phyloP scores from a whole-genome alignment of 2,113 vertebrate genomes.

The Capreolus pygargus region DNA sequence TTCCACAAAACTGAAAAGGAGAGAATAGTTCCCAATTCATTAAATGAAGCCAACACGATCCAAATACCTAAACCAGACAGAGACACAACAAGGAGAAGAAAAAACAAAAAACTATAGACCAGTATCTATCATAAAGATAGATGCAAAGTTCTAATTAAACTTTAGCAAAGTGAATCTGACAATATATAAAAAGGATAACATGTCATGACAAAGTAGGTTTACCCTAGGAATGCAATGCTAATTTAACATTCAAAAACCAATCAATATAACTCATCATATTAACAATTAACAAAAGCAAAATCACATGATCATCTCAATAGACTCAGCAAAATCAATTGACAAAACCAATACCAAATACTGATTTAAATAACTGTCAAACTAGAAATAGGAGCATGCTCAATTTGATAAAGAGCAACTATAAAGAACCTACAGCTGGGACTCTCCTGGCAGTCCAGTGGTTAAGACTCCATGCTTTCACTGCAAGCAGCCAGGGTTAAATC shows the following conservation, averaged over 20 bases:
- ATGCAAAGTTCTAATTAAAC: neutral
- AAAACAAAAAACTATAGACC: neutral
- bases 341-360: neutral
- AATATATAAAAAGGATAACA: neutral
- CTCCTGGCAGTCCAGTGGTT: neutral
- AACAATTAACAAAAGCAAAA: conserved; percentile 11
- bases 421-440: neutral
- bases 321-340: neutral
- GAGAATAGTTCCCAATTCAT: neutral
- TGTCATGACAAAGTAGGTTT: neutral
- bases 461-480: neutral
- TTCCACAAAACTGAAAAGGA: neutral
- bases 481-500: neutral
- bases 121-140: neutral
- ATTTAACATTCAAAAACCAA: conserved; percentile 8
- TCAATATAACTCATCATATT: neutral
- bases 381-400: neutral
- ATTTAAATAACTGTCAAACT: neutral
- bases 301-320: neutral
- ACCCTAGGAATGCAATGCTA: neutral
- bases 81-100: neutral
- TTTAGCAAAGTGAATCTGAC: neutral
- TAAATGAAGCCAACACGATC: neutral
- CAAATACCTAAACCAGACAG: neutral
- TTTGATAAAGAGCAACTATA: neutral